Conservation (phyloP, 2,797 vertebrate genomes). For the Clarias pachynema region DNA sequence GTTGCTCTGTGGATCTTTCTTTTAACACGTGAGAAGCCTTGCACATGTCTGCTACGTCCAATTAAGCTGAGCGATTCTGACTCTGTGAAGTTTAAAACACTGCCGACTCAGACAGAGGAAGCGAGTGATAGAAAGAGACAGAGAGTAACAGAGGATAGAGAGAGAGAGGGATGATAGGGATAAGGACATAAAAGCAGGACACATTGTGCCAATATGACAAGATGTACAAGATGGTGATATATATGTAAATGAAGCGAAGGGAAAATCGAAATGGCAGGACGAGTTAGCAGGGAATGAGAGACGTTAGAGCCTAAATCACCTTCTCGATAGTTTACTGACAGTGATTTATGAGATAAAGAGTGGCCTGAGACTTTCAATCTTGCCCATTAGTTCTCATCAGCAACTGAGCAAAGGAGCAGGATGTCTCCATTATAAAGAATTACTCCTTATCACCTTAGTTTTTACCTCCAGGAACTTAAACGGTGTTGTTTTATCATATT, state of each 20-base stretch:
- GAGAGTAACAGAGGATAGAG: neutral
- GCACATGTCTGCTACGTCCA: conserved; percentile 9
- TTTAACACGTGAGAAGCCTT: neutral
- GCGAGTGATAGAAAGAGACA: neutral
- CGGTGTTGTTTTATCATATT: neutral
- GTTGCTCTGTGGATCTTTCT: neutral
- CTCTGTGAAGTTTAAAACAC: neutral
- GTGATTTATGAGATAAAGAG: conserved; percentile 27
- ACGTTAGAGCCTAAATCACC: conserved; percentile 25
- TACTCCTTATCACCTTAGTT: conserved; percentile 12
- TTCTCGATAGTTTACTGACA: conserved; percentile 8
- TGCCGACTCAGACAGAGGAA: neutral
- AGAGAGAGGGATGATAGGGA: conserved; percentile 1
- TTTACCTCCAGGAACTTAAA: neutral
- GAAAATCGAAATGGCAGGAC: conserved; percentile 14
- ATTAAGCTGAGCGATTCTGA: conserved; percentile 30
- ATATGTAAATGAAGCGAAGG: conserved; percentile 37
- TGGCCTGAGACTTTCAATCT: conserved; percentile 9
- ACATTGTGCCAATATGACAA: conserved; percentile 21
- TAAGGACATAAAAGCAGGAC: neutral
- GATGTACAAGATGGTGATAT: conserved; percentile 22
- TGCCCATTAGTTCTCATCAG: conserved; percentile 24
- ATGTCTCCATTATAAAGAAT: conserved; percentile 11
- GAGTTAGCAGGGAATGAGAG: conserved; percentile 1
- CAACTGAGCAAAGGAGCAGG: neutral